These are phyloP conservation scores for Porites rus DNA, from an alignment of 92 coral and sea anemone species.

Conservation along the genomic window DNA sequence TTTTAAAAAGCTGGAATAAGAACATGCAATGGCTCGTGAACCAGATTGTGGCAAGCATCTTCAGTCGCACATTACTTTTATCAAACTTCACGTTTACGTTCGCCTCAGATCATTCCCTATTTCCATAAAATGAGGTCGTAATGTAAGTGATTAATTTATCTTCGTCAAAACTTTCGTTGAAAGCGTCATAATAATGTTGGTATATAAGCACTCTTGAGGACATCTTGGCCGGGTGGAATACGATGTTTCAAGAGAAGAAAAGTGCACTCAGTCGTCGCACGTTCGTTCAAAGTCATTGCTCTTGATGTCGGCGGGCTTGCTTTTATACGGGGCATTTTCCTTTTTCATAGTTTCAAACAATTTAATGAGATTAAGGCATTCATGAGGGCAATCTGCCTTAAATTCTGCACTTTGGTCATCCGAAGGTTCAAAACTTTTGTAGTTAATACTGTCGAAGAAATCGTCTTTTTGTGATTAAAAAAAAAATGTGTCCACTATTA, in stretches of 20 bases:
- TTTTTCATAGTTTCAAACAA: background rate
- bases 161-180: background rate
- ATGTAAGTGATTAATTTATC: background rate
- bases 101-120: background rate
- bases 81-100: background rate
- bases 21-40: no score
- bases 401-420: background rate
- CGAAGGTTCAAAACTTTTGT: background rate
- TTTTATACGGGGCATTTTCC: background rate
- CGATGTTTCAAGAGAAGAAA: background rate
- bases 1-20: no score
- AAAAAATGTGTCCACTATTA: background rate
- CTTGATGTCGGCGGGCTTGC: background rate
- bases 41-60: no score
- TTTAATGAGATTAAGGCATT: background rate
- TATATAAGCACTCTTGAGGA: background rate
- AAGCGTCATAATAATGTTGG: background rate
- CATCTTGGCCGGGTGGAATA: background rate
- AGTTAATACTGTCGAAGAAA: background rate
- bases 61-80: background rate
- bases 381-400: background rate
- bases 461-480: background rate
- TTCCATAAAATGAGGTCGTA: background rate
- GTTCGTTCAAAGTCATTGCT: no score
- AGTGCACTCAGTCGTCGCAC: background rate